A percentile compares a stretch with the other conserved stretches of the same genome.
Conservation (phyloP, 2,888 invertebrate genomes). For the Drosophila eohydei region DNA sequence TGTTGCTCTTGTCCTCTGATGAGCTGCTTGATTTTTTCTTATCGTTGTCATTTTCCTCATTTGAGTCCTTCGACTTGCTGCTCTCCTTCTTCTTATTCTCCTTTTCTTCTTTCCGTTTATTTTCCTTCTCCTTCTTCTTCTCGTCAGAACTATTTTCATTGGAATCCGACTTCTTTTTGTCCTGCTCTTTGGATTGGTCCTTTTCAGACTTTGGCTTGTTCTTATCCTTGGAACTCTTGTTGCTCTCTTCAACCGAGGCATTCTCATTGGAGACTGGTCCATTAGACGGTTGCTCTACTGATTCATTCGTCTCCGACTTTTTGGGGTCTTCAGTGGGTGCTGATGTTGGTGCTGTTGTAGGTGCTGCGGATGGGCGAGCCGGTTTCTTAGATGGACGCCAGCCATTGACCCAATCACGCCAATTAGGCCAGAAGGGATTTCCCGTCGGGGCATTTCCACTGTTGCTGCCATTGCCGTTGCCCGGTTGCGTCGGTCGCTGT, state of each 20-base stretch:
- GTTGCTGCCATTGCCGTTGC: slow-evolving; percentile 19
- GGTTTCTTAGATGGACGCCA: slow-evolving; percentile 51
- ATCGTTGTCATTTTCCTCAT: slow-evolving; percentile 29
- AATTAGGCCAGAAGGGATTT: slow-evolving; percentile 60
- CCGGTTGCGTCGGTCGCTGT: slow-evolving; percentile 32
- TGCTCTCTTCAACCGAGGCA: slow-evolving; percentile 68
- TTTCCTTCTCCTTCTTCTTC: slow-evolving; percentile 32
- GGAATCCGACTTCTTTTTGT: slow-evolving; percentile 36
- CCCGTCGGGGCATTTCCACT: slow-evolving; percentile 28
- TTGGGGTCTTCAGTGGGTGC: slow-evolving; percentile 18
- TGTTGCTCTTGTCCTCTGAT: slow-evolving; percentile 31
- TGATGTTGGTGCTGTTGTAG: slow-evolving; percentile 20
- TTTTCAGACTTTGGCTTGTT: slow-evolving; percentile 32
- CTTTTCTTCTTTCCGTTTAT: slow-evolving; percentile 35
- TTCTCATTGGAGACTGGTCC: slow-evolving; percentile 58
- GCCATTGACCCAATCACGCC: slow-evolving; percentile 59
- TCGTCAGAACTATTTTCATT: slow-evolving; percentile 27
- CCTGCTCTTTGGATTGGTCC: slow-evolving; percentile 44
- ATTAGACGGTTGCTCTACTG: slow-evolving; percentile 52
- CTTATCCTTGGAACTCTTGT: slow-evolving; percentile 43
- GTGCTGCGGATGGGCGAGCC: neutral
- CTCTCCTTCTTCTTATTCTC: slow-evolving; percentile 41
- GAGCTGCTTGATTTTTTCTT: slow-evolving; percentile 38
- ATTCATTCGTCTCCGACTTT: slow-evolving; percentile 48
- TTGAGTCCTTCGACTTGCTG: slow-evolving; percentile 41